Conservation (phyloP, 2,113 vertebrate species). For the Xiphophorus couchianus region DNA sequence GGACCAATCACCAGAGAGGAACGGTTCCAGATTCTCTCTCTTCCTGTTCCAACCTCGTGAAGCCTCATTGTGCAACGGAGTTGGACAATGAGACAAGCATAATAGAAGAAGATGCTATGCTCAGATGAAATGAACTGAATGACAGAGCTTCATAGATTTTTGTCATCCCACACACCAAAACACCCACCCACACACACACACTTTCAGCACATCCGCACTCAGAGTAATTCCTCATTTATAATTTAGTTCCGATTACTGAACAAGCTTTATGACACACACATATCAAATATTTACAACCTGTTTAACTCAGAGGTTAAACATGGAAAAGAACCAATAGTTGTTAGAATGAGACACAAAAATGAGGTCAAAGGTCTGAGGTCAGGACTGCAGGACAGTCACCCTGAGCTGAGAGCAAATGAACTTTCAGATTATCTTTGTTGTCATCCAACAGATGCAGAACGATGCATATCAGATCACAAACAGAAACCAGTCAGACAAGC, state of each 20-base stretch:
- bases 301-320: not conserved
- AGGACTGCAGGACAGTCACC: not conserved
- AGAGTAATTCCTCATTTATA: constrained; percentile 14
- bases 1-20: too few relatives aligned
- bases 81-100: too few relatives aligned
- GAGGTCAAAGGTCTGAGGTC: not conserved
- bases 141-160: constrained; percentile 21
- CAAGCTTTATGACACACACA: constrained; percentile 22
- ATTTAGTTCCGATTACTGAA: constrained; percentile 39
- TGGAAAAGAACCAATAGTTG: not conserved
- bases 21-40: too few relatives aligned
- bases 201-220: not conserved
- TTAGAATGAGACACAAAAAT: not conserved
- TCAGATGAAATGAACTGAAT: too few relatives aligned
- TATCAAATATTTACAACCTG: constrained; percentile 31
- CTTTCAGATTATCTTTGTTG: too few relatives aligned
- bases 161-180: not conserved
- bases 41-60: too few relatives aligned
- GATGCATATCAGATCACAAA: too few relatives aligned
- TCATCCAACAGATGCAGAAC: too few relatives aligned
- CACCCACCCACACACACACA: not conserved
- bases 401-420: not conserved
- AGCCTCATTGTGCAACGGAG: too few relatives aligned
- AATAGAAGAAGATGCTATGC: too few relatives aligned
- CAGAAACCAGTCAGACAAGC: too few relatives aligned